Evolutionary conservation across 2,113 vertebrate species (phyloP), one percentile per base, ranked within the genome.

Genomic region (Micromys minutus): DNA sequence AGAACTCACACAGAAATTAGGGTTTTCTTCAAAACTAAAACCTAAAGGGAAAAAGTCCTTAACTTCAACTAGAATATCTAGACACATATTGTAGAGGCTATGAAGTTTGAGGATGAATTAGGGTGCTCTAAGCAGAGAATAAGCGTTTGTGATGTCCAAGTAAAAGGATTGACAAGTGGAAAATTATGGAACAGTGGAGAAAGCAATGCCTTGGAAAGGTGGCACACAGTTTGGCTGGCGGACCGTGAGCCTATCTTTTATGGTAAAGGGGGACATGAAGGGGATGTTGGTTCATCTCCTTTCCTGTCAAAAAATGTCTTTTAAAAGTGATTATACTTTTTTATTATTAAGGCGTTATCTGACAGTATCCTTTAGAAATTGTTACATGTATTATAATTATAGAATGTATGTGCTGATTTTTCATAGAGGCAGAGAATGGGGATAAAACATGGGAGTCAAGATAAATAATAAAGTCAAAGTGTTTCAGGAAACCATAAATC

Each of bases 41-140:
- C 52, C 47, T 67, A 92, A 92, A 87, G n/a, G 21, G 84, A 75
- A 95, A 47, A 75, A 26, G 22, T 65, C 45, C 85, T 39, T 76
- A 89, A 36, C 65, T 67, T 67, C 22, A 81, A 74, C 52, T 39
- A 34, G n/a, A 15, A 65, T 16, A 39, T 61, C 22, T 24, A 63
- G 21, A n/a, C 39, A 80, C 52, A 39, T 29, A 24, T 89, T 22
- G 31, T 19, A 77, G 72, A 63, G 7, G 19, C 36, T 2, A 11
- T 84, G 61, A 84, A 36, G 1, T 47, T 9, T 71, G 55, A 72
- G 69, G 69, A 57, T 9, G 65, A 91, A 39, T 77, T 57, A 63
- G 72, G 5, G 9, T 79, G 11, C 55, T 89, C 52, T 6, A 45
- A 61, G 21, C 57, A 57, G 9, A 94, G 55, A 77, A 57, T 45